Base-by-base conservation (phyloP, 2,113 vertebrate genomes). In the Rallus limicola region DNA sequence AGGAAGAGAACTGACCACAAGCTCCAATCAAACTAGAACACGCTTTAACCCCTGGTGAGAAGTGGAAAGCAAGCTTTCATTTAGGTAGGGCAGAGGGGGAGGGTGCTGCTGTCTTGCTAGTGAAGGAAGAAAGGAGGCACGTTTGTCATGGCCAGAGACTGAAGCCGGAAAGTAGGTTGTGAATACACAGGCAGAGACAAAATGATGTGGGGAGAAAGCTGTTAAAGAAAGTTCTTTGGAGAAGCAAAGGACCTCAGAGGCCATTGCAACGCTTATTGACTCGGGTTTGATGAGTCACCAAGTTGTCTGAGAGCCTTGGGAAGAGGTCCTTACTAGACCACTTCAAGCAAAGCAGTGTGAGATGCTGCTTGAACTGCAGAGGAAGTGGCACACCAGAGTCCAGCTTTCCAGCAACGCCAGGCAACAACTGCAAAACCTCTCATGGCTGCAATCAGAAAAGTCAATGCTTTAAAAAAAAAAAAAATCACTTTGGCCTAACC, bases 1-100 rank as follows among this genome's bases (percentile, higher is more conserved):
- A 95, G 87, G 96, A 97, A 95, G 75, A 90, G 83, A 92, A 94
- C 60, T 91, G 92, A 96, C 90, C 94, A 94, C 94, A 96, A 92
- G 84, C 69, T 83, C 93, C 81, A 92, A 96, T 96, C 95, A 97
- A 97, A 94, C 71, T 82, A 78, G 42, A 97, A 92, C 90, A 92
- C 2, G 4, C 58, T 94, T 95, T 95, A 95, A 97, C 86, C 83
- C 95, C 93, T 63, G 69, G 40, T 58, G 94, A 95, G 88, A 87
- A 94, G 44, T 67, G 84, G 95, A 78, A 91, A 87, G 81, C 40
- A 56, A 91, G 88, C 92, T 95, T 96, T 94, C 82, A 92, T 94
- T 88, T 96, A 92, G 93, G 94, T 70, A 75, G 84, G 71, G 86
- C 82, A 64, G 38, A 92, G 74, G 46, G 67, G 67, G 46, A 81